Percentiles rank a stretch among this genome's conserved stretches.
Evolutionary conservation across 2,797 vertebrate species (phyloP).

Genomic region (Siniperca obscura): DNA sequence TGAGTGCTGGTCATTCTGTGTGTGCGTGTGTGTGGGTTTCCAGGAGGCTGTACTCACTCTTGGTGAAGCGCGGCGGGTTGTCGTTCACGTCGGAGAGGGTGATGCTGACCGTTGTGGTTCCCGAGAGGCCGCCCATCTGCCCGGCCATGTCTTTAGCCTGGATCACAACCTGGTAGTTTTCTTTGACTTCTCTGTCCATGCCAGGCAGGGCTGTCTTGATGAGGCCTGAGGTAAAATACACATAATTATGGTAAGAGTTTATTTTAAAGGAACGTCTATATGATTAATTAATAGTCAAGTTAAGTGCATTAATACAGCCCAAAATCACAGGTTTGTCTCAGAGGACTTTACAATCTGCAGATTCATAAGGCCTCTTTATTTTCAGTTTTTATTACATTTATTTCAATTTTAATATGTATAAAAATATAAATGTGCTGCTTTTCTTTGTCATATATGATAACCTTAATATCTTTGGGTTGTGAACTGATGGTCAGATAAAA

Average conservation of each 20-base stretch:
- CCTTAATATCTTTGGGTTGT: neutral
- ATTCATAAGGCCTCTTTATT: neutral
- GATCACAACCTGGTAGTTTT: slow-evolving; percentile 96
- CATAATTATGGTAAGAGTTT: neutral
- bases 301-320: neutral
- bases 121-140: slow-evolving; percentile 96
- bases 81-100: slow-evolving; percentile 93
- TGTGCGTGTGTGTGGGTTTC: slow-evolving; percentile 45
- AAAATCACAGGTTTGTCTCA: neutral
- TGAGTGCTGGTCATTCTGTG: slow-evolving; percentile 43
- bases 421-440: neutral
- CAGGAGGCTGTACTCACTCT: slow-evolving; percentile 86
- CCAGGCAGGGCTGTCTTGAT: slow-evolving; percentile 95
- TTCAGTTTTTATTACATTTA: neutral
- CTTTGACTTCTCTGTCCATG: slow-evolving; percentile 95
- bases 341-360: neutral
- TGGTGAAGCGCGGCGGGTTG: slow-evolving; percentile 93
- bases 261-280: neutral
- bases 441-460: neutral
- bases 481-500: neutral
- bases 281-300: neutral
- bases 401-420: neutral
- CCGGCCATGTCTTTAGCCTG: slow-evolving; percentile 98
- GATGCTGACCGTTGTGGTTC: slow-evolving; percentile 95
- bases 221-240: slow-evolving; percentile 82